These are phyloP conservation scores for Trichacis sp. DNA, from an alignment of 2,888 invertebrate genomes.

Conservation along the genomic window DNA sequence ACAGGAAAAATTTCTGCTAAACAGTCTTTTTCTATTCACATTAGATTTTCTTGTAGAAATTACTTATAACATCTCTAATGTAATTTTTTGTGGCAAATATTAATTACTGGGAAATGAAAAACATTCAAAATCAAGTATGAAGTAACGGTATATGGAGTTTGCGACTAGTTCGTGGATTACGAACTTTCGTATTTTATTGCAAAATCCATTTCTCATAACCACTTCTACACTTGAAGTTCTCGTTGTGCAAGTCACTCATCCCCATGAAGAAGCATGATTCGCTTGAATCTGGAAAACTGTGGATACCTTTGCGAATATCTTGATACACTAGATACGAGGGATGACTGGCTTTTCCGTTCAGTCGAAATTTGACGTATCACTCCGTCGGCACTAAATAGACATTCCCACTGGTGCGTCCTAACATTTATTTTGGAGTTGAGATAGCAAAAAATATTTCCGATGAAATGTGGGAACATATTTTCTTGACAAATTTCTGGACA, in stretches of 20 bases:
- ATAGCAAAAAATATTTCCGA: too few relatives aligned
- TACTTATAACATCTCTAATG: too few relatives aligned
- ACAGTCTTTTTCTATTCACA: too few relatives aligned
- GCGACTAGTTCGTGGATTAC: constrained; percentile 19
- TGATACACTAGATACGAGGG: constrained; percentile 54
- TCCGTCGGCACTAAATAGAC: constrained; percentile 29
- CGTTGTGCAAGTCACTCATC: constrained; percentile 59
- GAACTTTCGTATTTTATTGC: constrained; percentile 30
- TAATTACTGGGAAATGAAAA: too few relatives aligned
- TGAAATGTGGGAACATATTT: too few relatives aligned
- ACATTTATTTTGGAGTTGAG: too few relatives aligned
- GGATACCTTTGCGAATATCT: constrained; percentile 52
- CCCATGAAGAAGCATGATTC: constrained; percentile 56
- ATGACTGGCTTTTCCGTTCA: constrained; percentile 51
- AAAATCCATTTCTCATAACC: constrained; percentile 30
- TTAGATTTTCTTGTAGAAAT: too few relatives aligned
- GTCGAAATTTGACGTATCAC: constrained; percentile 54
- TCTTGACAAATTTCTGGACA: too few relatives aligned
- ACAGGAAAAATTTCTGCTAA: too few relatives aligned
- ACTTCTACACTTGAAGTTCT: constrained; percentile 46
- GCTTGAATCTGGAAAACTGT: constrained; percentile 53
- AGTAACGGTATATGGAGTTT: not conserved
- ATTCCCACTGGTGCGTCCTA: too few relatives aligned
- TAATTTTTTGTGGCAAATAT: too few relatives aligned
- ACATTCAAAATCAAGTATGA: too few relatives aligned